phyloP scores from a whole-genome alignment of 1,140 invertebrate genomes.

The Subanguina moxae region DNA sequence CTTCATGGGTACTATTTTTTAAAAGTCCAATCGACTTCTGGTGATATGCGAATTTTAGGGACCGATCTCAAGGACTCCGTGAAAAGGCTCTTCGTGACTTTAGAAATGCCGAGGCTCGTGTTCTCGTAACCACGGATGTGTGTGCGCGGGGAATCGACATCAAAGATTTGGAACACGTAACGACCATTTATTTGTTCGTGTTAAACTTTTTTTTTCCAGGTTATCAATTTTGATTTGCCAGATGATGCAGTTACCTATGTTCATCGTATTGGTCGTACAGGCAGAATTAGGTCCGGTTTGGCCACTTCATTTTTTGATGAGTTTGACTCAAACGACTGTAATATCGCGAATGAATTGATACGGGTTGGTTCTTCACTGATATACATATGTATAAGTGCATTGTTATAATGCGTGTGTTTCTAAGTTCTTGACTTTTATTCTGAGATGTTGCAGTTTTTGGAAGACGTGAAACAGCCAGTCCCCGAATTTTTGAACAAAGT shows the following conservation, averaged over 20 bases:
- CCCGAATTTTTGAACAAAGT: not conserved
- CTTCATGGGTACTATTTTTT: not conserved
- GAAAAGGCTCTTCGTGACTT: constrained; percentile 82
- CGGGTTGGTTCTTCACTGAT: not conserved
- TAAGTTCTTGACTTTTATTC: not conserved
- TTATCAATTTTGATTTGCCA: constrained; percentile 85
- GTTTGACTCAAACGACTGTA: constrained; percentile 15
- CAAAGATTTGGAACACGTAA: constrained; percentile 76
- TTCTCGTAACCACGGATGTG: constrained; percentile 85
- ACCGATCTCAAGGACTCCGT: constrained; percentile 78
- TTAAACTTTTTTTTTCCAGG: constrained; percentile 61
- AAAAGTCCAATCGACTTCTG: not conserved
- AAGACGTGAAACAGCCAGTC: not conserved
- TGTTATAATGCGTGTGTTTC: not conserved
- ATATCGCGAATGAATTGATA: constrained; percentile 22
- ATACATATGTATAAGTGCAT: not conserved
- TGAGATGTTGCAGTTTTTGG: not conserved
- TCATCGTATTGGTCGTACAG: constrained; percentile 80
- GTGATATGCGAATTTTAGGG: constrained; percentile 59
- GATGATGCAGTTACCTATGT: constrained; percentile 85
- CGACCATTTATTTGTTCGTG: not conserved
- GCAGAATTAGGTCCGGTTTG: constrained; percentile 59
- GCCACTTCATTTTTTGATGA: constrained; percentile 28
- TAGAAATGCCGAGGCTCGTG: constrained; percentile 65
- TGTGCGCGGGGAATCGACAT: constrained; percentile 86